Evolutionary conservation across 2,797 vertebrate species (phyloP).

Genomic region (Chromis chromis): DNA sequence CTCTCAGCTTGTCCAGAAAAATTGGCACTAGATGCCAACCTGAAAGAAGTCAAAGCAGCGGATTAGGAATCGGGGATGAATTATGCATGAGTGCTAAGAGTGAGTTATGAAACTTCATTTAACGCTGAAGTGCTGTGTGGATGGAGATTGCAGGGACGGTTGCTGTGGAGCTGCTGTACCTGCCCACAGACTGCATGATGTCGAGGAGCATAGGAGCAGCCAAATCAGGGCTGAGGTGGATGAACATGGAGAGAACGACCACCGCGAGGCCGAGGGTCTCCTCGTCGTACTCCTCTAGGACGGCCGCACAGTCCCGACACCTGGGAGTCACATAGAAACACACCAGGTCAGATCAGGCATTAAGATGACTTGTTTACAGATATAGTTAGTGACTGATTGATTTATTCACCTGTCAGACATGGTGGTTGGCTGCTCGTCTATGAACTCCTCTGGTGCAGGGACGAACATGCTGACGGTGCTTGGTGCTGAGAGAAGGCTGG

Average conservation of each 20-base stretch:
- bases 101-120: slow-evolving; percentile 70
- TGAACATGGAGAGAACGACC: slow-evolving; percentile 97
- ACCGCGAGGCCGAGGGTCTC: slow-evolving; percentile 96
- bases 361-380: neutral
- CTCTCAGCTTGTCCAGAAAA: slow-evolving; percentile 99
- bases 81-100: slow-evolving; percentile 71
- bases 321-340: slow-evolving; percentile 72
- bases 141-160: slow-evolving; percentile 46
- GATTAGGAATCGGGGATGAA: slow-evolving; percentile 69
- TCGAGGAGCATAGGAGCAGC: slow-evolving; percentile 97
- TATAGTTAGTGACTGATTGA: neutral
- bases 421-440: slow-evolving; percentile 95
- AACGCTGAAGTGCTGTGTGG: slow-evolving; percentile 58
- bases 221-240: slow-evolving; percentile 96
- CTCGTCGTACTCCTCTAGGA: slow-evolving; percentile 98
- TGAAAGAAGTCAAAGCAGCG: slow-evolving; percentile 79
- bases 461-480: slow-evolving; percentile 99
- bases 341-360: neutral
- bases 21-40: slow-evolving; percentile 95
- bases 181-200: slow-evolving; percentile 99
- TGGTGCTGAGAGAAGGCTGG: slow-evolving; percentile 95
- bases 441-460: slow-evolving; percentile 97
- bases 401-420: slow-evolving; percentile 94
- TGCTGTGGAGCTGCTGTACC: slow-evolving; percentile 81
- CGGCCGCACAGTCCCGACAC: slow-evolving; percentile 96